These are phyloP conservation scores for Emydocephalus ijimae DNA, from an alignment of 2,113 vertebrate species.

Conservation along the genomic window DNA sequence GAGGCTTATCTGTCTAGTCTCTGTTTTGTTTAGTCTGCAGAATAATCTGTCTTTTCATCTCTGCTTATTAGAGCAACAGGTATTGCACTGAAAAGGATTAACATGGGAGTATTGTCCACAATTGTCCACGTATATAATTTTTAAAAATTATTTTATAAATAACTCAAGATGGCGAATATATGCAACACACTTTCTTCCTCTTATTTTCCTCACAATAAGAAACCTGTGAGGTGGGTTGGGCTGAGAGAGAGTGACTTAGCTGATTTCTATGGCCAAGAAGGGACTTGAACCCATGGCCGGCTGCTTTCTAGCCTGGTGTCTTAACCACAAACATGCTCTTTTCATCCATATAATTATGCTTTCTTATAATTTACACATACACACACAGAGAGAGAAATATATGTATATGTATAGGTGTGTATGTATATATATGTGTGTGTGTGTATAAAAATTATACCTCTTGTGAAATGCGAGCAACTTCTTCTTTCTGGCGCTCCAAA, in stretches of 20 bases:
- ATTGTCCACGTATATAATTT: slow-evolving; percentile 42
- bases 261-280: background rate
- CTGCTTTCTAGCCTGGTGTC: background rate
- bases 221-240: background rate
- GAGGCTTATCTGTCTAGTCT: slow-evolving; percentile 50
- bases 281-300: background rate
- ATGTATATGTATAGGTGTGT: background rate
- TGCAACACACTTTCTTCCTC: background rate
- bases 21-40: slow-evolving; percentile 61
- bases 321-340: background rate
- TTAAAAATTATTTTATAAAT: slow-evolving; percentile 21
- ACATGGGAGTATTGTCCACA: slow-evolving; percentile 43
- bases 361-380: background rate
- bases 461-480: slow-evolving; percentile 79
- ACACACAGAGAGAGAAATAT: too few species aligned
- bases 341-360: background rate
- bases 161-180: background rate
- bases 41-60: slow-evolving; percentile 62
- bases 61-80: slow-evolving; percentile 55
- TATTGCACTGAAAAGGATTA: slow-evolving; percentile 55
- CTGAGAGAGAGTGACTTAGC: background rate
- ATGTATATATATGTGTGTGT: background rate
- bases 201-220: background rate
- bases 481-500: slow-evolving; percentile 80
- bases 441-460: slow-evolving; percentile 76